Conservation (phyloP, 2,113 vertebrate species). For the Elanus axillaris region DNA sequence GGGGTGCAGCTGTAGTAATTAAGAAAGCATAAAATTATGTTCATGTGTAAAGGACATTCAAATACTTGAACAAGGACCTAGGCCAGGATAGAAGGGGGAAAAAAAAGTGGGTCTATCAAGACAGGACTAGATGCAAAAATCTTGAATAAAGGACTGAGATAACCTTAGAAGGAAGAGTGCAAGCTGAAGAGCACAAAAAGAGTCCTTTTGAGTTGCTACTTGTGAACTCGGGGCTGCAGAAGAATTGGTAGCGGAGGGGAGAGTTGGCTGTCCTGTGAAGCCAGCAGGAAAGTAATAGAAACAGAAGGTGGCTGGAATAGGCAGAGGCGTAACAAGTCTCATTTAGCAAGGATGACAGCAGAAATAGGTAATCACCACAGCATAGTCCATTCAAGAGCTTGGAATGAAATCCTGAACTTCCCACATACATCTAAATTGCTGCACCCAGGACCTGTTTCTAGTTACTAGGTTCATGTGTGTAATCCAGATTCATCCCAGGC, state of each 20-base stretch:
- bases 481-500: not conserved
- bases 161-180: not conserved
- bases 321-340: not conserved
- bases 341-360: fast-evolving
- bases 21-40: not conserved
- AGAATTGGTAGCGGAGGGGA: not conserved
- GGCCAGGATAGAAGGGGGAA: not conserved
- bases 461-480: not conserved
- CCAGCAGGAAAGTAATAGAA: not conserved
- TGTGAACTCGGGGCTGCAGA: not conserved
- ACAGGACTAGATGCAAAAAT: not conserved
- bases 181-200: not conserved
- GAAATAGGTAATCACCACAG: not conserved
- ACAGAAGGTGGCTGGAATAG: not conserved
- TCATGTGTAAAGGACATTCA: not conserved
- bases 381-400: not conserved
- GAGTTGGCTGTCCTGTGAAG: not conserved
- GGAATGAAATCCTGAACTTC: not conserved
- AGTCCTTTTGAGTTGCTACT: not conserved
- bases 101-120: not conserved
- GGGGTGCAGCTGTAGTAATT: fast-evolving
- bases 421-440: not conserved
- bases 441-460: not conserved
- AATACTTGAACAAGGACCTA: not conserved
- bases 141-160: not conserved